Evolutionary conservation across 2,888 invertebrate genomes (phyloP).

Genomic region (Aphodius granarius): DNA sequence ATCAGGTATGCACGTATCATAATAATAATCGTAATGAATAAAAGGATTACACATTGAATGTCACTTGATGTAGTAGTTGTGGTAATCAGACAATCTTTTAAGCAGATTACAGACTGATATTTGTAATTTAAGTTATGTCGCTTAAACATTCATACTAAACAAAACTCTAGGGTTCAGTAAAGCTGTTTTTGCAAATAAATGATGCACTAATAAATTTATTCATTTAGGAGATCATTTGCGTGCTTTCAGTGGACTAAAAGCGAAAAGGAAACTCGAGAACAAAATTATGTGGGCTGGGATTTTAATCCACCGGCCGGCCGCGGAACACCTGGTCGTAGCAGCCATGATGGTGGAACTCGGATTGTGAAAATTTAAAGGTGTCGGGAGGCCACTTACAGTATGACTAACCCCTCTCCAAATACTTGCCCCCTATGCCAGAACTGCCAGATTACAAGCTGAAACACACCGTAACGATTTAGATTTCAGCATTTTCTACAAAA

Average conservation of each 20-base stretch:
- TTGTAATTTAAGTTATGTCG: too few relatives aligned
- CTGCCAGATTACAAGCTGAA: background rate
- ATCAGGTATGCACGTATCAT: background rate
- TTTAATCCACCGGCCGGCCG: background rate
- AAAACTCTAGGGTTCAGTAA: too few relatives aligned
- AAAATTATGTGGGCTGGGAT: background rate
- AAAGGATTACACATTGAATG: background rate
- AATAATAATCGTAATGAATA: background rate
- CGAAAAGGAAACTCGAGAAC: too few relatives aligned
- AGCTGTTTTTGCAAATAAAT: too few relatives aligned
- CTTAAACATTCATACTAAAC: too few relatives aligned
- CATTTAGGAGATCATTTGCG: too few relatives aligned
- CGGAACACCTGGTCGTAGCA: constrained; percentile 10
- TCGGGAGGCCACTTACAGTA: constrained; percentile 3
- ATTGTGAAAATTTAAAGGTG: constrained; percentile 6
- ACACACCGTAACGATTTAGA: background rate
- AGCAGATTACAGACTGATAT: too few relatives aligned
- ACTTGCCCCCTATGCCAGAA: background rate
- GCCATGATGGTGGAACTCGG: background rate
- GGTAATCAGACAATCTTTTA: too few relatives aligned
- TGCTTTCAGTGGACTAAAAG: too few relatives aligned
- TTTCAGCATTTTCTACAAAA: too few relatives aligned
- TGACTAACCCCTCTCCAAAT: background rate
- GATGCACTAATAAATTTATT: too few relatives aligned
- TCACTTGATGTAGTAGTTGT: background rate